These are phyloP conservation scores for Manduca sexta DNA, from an alignment of 1,140 invertebrate genomes.

Conservation along the genomic window DNA sequence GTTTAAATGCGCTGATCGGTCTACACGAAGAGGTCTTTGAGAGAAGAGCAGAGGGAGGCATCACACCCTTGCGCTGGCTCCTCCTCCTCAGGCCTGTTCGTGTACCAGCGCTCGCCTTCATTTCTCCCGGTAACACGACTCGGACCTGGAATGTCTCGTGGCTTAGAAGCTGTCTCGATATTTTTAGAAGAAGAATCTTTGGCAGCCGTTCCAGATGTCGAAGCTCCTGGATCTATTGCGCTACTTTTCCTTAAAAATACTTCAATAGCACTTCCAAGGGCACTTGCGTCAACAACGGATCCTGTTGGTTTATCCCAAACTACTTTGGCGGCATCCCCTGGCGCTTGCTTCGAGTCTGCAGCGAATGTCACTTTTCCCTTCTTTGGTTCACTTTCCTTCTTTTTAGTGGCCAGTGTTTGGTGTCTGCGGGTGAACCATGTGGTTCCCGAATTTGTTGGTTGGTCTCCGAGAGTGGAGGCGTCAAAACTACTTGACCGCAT, in stretches of 20 bases:
- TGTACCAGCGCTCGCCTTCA: slow-evolving; percentile 66
- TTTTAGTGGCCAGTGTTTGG: slow-evolving; percentile 80
- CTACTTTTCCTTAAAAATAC: slow-evolving; percentile 79
- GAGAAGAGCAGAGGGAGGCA: slow-evolving; percentile 82
- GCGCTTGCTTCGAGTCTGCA: slow-evolving; percentile 46
- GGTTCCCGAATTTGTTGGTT: slow-evolving; percentile 71
- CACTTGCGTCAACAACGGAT: slow-evolving; percentile 83
- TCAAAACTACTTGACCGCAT: slow-evolving; percentile 88
- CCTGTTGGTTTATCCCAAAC: slow-evolving; percentile 83
- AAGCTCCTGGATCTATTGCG: slow-evolving; percentile 50
- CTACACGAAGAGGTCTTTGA: slow-evolving; percentile 87
- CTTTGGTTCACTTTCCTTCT: slow-evolving; percentile 71
- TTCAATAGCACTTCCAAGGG: slow-evolving; percentile 86
- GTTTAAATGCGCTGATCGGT: slow-evolving; percentile 28
- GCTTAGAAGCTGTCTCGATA: slow-evolving; percentile 44
- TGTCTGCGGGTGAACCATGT: slow-evolving; percentile 85
- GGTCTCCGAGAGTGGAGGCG: slow-evolving; percentile 78
- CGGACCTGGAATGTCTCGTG: slow-evolving; percentile 39
- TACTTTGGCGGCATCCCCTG: slow-evolving; percentile 66
- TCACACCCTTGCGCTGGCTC: slow-evolving; percentile 81
- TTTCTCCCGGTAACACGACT: slow-evolving; percentile 27
- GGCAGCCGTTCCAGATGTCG: slow-evolving; percentile 59
- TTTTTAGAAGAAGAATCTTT: slow-evolving; percentile 33
- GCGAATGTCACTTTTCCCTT: slow-evolving; percentile 73
- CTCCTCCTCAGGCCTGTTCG: slow-evolving; percentile 71